Conservation (phyloP, 2,888 invertebrate genomes). For the Drosophila falleni region DNA sequence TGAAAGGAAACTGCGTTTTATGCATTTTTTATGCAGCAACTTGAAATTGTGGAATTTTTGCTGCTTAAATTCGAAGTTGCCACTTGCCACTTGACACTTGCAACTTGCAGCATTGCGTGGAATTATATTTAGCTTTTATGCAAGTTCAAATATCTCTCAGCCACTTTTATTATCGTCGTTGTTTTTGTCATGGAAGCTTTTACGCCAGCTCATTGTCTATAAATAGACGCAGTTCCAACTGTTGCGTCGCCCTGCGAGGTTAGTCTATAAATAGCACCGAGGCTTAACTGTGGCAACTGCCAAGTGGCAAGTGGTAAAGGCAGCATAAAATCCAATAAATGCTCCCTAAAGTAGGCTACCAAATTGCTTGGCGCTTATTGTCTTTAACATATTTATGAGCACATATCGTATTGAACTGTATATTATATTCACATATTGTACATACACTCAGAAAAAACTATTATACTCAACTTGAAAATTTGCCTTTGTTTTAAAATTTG, state of each 20-base stretch:
- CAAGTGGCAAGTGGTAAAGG: slow-evolving; percentile 18
- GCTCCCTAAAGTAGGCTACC: slow-evolving; percentile 43
- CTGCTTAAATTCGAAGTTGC: slow-evolving; percentile 3
- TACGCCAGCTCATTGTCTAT: slow-evolving; percentile 33
- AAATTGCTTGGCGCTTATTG: slow-evolving; percentile 71
- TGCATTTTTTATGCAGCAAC: slow-evolving; percentile 10
- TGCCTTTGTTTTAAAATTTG: no score
- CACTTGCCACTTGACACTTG: slow-evolving; percentile 8
- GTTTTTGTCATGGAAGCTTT: not conserved
- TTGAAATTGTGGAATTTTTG: not conserved
- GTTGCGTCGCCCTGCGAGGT: slow-evolving; percentile 23
- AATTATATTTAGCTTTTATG: slow-evolving; percentile 31
- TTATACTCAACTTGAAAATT: not conserved
- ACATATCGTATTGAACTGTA: slow-evolving; percentile 2
- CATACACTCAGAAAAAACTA: not conserved
- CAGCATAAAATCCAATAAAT: slow-evolving; percentile 75
- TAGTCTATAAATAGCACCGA: slow-evolving; percentile 49
- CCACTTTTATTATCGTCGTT: not conserved
- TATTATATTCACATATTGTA: not conserved
- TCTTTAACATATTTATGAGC: slow-evolving; percentile 47
- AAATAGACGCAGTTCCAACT: slow-evolving; percentile 51
- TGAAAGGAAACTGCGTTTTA: slow-evolving; percentile 17
- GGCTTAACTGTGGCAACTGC: slow-evolving; percentile 30
- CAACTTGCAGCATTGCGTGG: slow-evolving; percentile 30
- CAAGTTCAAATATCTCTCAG: slow-evolving; percentile 21